phyloP scores from a whole-genome alignment of 1,140 invertebrate genomes.

The Scaptodrosophila lebanonensis region DNA sequence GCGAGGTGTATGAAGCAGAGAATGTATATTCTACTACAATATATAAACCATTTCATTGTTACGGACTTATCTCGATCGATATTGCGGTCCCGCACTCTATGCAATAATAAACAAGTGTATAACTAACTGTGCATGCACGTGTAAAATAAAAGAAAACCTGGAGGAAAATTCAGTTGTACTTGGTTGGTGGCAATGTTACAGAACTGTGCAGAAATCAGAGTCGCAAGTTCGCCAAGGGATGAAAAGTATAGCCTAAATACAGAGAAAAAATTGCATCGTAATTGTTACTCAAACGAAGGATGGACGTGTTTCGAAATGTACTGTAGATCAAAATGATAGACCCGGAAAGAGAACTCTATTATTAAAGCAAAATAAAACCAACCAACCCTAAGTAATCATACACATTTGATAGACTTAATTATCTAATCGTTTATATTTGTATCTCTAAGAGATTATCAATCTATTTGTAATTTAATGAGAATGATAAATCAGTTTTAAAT shows the following conservation, averaged over 20 bases:
- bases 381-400: constrained; percentile 11
- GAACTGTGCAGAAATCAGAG: too few species aligned
- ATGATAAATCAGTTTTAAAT: constrained; percentile 40
- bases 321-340: constrained; percentile 4
- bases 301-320: too few species aligned
- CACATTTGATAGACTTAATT: constrained; percentile 30
- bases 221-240: too few species aligned
- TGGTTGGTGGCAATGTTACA: constrained; percentile 18
- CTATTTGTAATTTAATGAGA: constrained; percentile 39
- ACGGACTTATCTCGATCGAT: constrained; percentile 25
- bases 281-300: too few species aligned
- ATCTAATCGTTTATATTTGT: constrained; percentile 35
- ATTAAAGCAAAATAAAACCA: constrained; percentile 3
- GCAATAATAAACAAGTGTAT: constrained; percentile 36
- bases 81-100: constrained; percentile 25
- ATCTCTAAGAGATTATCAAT: constrained; percentile 42
- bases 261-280: not conserved
- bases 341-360: not conserved
- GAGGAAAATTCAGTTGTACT: constrained; percentile 27
- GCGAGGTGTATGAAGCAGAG: constrained; percentile 1
- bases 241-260: too few species aligned
- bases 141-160: constrained; percentile 54
- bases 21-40: constrained; percentile 33
- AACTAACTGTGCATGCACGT: constrained; percentile 35
- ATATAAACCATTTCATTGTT: constrained; percentile 35